Conservation (phyloP, 1,140 invertebrate genomes). For the Dinothrombium tinctorium region DNA sequence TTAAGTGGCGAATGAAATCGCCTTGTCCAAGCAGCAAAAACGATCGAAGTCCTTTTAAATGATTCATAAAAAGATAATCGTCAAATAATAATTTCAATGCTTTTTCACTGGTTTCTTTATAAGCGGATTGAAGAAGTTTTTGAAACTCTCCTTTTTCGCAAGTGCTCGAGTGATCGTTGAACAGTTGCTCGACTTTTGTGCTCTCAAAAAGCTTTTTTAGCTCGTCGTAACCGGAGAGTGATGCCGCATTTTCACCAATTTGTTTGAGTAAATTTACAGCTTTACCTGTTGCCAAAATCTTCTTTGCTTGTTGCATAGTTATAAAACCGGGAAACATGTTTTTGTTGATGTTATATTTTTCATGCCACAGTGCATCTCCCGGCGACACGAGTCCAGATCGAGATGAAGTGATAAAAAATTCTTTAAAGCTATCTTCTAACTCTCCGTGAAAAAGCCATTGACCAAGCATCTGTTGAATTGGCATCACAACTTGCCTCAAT, state of each 20-base stretch:
- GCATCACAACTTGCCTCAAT: conserved; percentile 37
- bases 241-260: conserved; percentile 50
- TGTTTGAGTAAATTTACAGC: conserved; percentile 81
- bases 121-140: conserved; percentile 51
- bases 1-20: conserved; percentile 76
- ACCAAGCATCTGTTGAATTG: conserved; percentile 61
- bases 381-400: not conserved
- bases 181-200: conserved; percentile 34
- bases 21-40: conserved; percentile 82
- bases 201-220: conserved; percentile 24
- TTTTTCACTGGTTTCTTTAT: conserved; percentile 57
- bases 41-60: conserved; percentile 64
- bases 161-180: conserved; percentile 32
- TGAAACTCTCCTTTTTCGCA: conserved; percentile 38
- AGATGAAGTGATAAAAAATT: conserved; percentile 22
- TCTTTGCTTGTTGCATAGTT: conserved; percentile 23
- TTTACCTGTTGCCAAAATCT: conserved; percentile 71
- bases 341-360: conserved; percentile 65
- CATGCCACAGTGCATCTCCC: conserved; percentile 53
- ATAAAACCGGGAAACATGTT: conserved; percentile 28
- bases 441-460: conserved; percentile 51
- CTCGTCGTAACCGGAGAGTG: conserved; percentile 38
- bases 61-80: conserved; percentile 67
- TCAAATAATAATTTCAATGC: conserved; percentile 61
- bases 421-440: conserved; percentile 60